These are phyloP conservation scores for Oceanodroma leucorhoa DNA, from an alignment of 2,797 vertebrate species.

Conservation along the genomic window DNA sequence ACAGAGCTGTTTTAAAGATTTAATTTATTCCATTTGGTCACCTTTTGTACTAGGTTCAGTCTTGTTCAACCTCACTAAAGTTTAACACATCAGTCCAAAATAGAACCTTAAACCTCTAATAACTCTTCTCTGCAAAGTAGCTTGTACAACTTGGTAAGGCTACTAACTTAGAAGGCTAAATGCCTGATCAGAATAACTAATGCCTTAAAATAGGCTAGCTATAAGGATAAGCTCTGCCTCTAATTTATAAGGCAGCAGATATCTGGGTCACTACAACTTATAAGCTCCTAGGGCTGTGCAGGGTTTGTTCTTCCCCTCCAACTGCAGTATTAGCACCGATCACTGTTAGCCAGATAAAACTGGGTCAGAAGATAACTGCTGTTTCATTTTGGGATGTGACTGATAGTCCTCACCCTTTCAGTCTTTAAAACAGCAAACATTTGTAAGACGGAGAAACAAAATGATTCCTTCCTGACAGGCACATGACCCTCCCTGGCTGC, in stretches of 20 bases:
- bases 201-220: neutral
- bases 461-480: neutral
- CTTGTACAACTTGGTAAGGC: neutral
- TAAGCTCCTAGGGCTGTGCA: neutral
- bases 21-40: neutral
- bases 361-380: neutral
- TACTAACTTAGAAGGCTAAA: neutral
- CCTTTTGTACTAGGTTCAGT: neutral
- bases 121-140: neutral
- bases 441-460: neutral
- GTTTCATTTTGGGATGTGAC: neutral
- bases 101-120: neutral
- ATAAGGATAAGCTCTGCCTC: neutral
- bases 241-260: neutral
- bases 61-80: neutral
- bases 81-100: neutral
- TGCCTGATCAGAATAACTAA: neutral
- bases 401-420: neutral
- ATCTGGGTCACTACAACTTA: neutral
- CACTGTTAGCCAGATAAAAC: neutral
- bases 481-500: neutral
- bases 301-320: neutral
- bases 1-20: neutral
- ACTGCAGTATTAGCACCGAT: neutral
- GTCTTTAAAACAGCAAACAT: neutral